Conservation (phyloP, 2,797 vertebrate species). For the Enteromius trimaculatus region DNA sequence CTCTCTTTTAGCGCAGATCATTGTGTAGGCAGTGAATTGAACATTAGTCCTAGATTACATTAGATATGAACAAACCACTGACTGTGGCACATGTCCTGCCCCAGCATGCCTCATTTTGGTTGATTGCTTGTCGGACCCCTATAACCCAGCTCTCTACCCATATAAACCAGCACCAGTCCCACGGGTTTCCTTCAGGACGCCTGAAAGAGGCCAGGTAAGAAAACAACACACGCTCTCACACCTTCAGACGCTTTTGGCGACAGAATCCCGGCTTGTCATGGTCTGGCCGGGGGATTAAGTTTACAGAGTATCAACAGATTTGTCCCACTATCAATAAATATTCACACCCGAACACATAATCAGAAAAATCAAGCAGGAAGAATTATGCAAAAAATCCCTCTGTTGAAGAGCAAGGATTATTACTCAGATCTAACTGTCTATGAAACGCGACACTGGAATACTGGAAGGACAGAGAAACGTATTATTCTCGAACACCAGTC, state of each 20-base stretch:
- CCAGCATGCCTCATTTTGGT: conserved; percentile 54
- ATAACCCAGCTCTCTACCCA: conserved; percentile 56
- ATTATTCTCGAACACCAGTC: neutral
- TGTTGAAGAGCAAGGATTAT: conserved; percentile 26
- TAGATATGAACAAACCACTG: conserved; percentile 24
- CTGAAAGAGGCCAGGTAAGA: conserved; percentile 41
- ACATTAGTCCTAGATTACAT: conserved; percentile 23
- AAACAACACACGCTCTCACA: conserved; percentile 55
- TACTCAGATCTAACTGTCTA: conserved; percentile 46
- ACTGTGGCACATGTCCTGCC: conserved; percentile 50
- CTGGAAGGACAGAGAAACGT: neutral
- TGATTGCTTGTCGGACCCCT: conserved; percentile 52
- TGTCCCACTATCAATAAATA: conserved; percentile 30
- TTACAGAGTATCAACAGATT: conserved; percentile 42
- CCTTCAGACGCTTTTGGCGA: conserved; percentile 42
- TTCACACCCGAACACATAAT: conserved; percentile 33
- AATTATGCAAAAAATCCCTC: conserved; percentile 8
- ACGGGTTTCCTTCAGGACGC: conserved; percentile 58
- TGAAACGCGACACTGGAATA: conserved; percentile 39
- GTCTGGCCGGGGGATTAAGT: conserved; percentile 50
- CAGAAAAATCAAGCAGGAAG: conserved; percentile 10
- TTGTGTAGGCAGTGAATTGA: neutral
- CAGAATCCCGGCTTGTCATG: conserved; percentile 39
- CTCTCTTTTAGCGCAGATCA: neutral
- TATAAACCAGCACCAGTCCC: conserved; percentile 60